Conservation (phyloP, 2,113 vertebrate species). For the Lophochroa leadbeateri region DNA sequence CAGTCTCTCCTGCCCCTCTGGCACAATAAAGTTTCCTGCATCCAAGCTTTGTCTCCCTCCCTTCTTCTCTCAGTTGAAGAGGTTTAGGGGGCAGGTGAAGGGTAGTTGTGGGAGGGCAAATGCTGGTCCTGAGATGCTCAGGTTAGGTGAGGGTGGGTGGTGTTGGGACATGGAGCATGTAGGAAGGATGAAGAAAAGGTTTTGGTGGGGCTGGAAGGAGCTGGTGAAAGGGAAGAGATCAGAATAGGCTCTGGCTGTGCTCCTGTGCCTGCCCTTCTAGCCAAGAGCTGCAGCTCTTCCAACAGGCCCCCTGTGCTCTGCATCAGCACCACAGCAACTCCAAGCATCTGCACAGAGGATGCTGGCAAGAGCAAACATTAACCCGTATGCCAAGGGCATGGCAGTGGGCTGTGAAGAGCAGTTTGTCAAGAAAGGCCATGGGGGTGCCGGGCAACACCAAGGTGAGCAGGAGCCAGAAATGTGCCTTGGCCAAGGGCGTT, state of each 20-base stretch:
- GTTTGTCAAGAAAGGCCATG: background rate
- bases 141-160: accelerated
- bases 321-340: no score
- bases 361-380: background rate
- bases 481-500: background rate
- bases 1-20: no score
- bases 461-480: background rate
- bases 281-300: accelerated
- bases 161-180: background rate
- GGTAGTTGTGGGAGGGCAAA: background rate
- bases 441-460: background rate
- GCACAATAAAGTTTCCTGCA: background rate
- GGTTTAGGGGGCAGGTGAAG: background rate
- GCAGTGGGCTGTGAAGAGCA: background rate
- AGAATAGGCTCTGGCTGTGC: accelerated
- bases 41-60: accelerated
- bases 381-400: no score
- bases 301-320: accelerated
- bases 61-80: accelerated
- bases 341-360: background rate
- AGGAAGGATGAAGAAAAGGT: background rate
- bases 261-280: background rate
- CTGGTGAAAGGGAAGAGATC: background rate
- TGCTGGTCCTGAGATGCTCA: background rate
- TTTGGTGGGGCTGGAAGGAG: background rate